Percentiles rank a stretch among this genome's conserved stretches.
Evolutionary conservation across 2,888 invertebrate genomes (phyloP).

Genomic region (Tridacna gigas): DNA sequence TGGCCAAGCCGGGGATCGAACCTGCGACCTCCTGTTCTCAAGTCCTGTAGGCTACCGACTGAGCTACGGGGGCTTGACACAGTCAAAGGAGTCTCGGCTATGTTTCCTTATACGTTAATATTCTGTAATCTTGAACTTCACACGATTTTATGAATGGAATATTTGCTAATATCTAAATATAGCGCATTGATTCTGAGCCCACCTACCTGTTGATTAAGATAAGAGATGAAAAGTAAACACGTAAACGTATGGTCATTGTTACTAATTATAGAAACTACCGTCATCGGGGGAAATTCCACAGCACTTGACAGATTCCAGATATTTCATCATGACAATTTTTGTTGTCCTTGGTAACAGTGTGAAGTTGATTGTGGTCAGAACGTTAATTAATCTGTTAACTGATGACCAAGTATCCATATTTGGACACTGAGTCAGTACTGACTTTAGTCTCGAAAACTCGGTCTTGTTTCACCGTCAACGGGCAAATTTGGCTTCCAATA

Average conservation of each 20-base stretch:
- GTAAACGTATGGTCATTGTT: not conserved
- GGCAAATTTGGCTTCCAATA: no score
- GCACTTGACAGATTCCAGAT: not conserved
- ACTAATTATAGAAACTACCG: not conserved
- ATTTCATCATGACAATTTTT: constrained; percentile 28
- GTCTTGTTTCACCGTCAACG: not conserved
- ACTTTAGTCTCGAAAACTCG: not conserved
- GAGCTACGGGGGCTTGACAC: no score
- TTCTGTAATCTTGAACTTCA: no score
- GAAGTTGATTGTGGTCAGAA: no score
- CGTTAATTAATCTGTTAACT: no score
- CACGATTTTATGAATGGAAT: not conserved
- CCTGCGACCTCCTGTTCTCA: no score
- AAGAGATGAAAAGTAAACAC: not conserved
- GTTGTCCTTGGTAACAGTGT: no score
- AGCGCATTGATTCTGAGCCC: constrained; percentile 1
- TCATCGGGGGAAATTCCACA: constrained; percentile 13
- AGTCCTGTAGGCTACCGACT: no score
- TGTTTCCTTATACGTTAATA: no score
- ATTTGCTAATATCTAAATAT: constrained; percentile 6
- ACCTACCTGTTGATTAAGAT: not conserved
- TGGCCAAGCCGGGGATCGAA: no score
- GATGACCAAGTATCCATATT: no score
- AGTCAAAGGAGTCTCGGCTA: no score
- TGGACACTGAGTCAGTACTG: not conserved